Conservation (phyloP, 2,113 vertebrate species). For the Taurulus bubalis region DNA sequence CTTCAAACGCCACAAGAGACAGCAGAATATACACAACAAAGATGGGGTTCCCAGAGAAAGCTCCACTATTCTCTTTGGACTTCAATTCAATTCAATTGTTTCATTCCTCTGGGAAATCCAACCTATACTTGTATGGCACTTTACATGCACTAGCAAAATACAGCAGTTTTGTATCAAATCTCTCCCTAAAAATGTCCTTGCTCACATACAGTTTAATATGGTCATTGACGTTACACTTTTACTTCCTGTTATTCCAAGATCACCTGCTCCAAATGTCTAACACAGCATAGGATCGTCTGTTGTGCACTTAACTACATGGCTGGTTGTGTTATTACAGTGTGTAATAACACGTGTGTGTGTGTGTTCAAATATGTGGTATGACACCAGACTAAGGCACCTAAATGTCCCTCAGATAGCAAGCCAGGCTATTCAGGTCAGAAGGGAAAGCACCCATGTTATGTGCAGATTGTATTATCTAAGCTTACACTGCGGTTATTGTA, state of each 20-base stretch:
- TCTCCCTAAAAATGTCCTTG: constrained; percentile 31
- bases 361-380: constrained; percentile 52
- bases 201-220: constrained; percentile 45
- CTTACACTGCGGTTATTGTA: constrained; percentile 53
- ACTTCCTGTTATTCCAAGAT: constrained; percentile 16
- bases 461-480: constrained; percentile 55
- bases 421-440: constrained; percentile 55
- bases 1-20: constrained; percentile 64
- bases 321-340: constrained; percentile 58
- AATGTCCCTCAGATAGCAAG: constrained; percentile 62
- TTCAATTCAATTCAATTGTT: neutral
- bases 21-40: constrained; percentile 51
- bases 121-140: constrained; percentile 61
- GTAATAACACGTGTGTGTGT: constrained; percentile 25
- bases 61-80: neutral
- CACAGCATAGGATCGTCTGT: constrained; percentile 49
- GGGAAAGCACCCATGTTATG: constrained; percentile 71
- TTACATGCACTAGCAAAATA: constrained; percentile 52
- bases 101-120: constrained; percentile 42
- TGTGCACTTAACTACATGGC: constrained; percentile 63
- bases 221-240: constrained; percentile 35
- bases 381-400: constrained; percentile 77
- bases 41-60: constrained; percentile 52
- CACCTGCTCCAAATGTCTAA: constrained; percentile 40
- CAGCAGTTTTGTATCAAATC: constrained; percentile 41